Evolutionary conservation across 2,888 invertebrate genomes (phyloP).

Genomic region (Dusona sp.): DNA sequence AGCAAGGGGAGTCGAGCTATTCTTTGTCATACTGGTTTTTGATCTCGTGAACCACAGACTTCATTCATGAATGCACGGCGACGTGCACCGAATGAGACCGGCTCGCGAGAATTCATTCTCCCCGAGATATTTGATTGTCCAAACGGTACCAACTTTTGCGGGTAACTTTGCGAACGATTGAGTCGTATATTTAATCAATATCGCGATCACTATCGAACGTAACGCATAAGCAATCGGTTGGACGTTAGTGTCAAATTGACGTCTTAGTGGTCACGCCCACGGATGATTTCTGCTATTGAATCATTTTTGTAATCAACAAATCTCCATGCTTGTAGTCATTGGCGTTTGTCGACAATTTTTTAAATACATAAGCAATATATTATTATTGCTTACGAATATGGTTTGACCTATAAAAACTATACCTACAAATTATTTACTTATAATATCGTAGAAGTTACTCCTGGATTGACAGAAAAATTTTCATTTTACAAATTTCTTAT

Average conservation of each 20-base stretch:
- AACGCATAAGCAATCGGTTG: conserved; percentile 22
- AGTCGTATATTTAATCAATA: conserved; percentile 40
- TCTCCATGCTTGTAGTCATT: not conserved
- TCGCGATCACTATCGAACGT: conserved; percentile 12
- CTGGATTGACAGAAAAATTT: not conserved
- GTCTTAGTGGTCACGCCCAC: conserved; percentile 46
- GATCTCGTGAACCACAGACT: conserved; percentile 49
- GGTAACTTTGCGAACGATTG: conserved; percentile 26
- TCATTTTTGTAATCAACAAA: not conserved
- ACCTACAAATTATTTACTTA: not conserved
- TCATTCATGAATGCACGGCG: conserved; percentile 76
- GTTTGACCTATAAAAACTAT: not conserved
- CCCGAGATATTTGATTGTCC: conserved; percentile 1
- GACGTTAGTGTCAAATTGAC: conserved; percentile 35
- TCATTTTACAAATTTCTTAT: not conserved
- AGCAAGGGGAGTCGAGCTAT: conserved; percentile 16
- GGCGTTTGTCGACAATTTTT: not conserved
- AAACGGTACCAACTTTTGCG: not conserved
- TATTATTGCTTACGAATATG: not conserved
- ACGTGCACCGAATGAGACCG: conserved; percentile 1
- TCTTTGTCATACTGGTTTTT: conserved; percentile 33
- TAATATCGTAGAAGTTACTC: not conserved
- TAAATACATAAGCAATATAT: not conserved
- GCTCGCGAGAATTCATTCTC: conserved; percentile 32
- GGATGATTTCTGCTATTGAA: conserved; percentile 41